A percentile compares a stretch with the other conserved stretches of the same genome.
Evolutionary conservation across 2,113 vertebrate genomes (phyloP).

Genomic region (Charina bottae): DNA sequence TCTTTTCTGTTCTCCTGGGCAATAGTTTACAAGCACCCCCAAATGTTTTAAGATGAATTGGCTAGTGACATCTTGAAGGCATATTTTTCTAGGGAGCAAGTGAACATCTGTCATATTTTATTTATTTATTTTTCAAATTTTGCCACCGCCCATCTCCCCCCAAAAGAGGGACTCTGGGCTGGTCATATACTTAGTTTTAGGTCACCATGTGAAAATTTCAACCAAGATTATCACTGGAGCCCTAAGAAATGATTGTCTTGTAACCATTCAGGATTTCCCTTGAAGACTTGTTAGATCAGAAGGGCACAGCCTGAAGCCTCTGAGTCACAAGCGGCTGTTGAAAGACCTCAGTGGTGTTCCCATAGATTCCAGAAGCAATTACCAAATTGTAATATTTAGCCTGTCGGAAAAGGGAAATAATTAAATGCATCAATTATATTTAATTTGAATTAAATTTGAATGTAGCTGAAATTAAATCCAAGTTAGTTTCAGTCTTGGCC

Average conservation of each 20-base stretch:
- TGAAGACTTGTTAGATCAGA: not conserved
- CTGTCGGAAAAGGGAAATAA: not conserved
- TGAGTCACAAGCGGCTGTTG: not conserved
- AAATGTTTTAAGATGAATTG: not conserved
- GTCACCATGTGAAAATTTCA: not conserved
- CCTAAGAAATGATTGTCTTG: not conserved
- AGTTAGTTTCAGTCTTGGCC: not conserved
- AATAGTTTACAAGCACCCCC: not conserved
- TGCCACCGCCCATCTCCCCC: no score
- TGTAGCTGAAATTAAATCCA: not conserved
- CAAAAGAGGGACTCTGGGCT: no score
- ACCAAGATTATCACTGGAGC: not conserved
- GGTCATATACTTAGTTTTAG: not conserved
- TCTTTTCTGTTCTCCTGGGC: not conserved
- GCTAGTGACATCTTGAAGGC: not conserved
- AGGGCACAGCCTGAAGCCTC: not conserved
- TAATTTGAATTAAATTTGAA: not conserved
- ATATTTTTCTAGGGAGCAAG: not conserved
- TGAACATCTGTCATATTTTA: no score
- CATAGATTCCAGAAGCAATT: not conserved
- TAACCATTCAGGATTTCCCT: not conserved
- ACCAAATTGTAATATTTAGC: not conserved
- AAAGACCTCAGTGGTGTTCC: not conserved
- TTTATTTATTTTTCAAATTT: no score
- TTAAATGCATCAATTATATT: not conserved